phyloP scores from a whole-genome alignment of 2,113 vertebrate genomes.

The Dipodomys merriami region DNA sequence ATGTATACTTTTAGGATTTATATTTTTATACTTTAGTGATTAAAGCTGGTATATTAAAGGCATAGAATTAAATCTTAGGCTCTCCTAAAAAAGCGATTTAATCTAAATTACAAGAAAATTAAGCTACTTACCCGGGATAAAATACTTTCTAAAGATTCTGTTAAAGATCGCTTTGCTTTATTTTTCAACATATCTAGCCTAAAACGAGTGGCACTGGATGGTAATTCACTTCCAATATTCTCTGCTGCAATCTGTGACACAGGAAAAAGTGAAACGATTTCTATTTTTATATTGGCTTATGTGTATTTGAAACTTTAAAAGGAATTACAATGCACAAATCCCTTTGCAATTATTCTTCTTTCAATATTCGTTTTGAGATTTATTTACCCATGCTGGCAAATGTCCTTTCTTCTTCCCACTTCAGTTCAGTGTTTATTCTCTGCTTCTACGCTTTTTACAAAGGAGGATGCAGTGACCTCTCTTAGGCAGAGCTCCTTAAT shows the following conservation, averaged over 20 bases:
- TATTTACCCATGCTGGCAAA: background rate
- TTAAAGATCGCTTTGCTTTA: slow-evolving; percentile 94
- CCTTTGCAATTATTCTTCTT: background rate
- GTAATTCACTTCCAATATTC: slow-evolving; percentile 84
- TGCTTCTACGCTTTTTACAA: background rate
- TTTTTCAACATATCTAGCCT: slow-evolving; percentile 94
- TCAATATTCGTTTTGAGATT: background rate
- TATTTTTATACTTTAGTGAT: background rate
- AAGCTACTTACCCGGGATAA: slow-evolving; percentile 83
- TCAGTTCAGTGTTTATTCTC: background rate
- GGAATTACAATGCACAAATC: background rate
- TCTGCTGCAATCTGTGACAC: slow-evolving; percentile 81
- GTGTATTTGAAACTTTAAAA: background rate
- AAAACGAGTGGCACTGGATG: slow-evolving; percentile 89
- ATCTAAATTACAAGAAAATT: slow-evolving; percentile 1
- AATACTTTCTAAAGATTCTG: slow-evolving; percentile 95
- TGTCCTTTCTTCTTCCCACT: background rate
- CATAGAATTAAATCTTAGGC: background rate
- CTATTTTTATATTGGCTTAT: background rate
- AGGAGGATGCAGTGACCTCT: background rate
- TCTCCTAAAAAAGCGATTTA: background rate
- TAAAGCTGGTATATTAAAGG: background rate
- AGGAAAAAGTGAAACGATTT: slow-evolving; percentile 71
- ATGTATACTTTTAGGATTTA: background rate
- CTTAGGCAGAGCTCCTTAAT: background rate